These are phyloP conservation scores for Augochlora pura DNA, from an alignment of 1,140 invertebrate genomes.

Conservation along the genomic window DNA sequence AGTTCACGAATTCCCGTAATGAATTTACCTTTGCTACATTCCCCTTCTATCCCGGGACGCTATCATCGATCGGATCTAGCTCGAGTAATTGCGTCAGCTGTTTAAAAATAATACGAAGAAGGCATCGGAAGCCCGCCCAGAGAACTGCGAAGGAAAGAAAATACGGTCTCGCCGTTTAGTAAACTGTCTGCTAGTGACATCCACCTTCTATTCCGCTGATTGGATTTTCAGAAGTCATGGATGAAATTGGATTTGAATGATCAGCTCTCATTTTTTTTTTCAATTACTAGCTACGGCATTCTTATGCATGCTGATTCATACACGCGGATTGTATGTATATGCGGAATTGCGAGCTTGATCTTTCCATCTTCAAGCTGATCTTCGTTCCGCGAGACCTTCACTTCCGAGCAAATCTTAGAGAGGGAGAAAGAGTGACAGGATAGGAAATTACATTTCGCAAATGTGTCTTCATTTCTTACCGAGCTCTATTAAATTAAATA, in stretches of 20 bases:
- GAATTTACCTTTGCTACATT: no score
- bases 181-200: slow-evolving; percentile 69
- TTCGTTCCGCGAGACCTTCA: not conserved
- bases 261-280: slow-evolving; percentile 46
- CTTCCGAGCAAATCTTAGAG: not conserved
- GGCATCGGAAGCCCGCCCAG: not conserved
- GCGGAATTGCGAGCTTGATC: slow-evolving; percentile 17
- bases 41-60: no score
- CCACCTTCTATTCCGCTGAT: slow-evolving; percentile 66
- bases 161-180: slow-evolving; percentile 55
- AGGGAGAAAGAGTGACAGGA: not conserved
- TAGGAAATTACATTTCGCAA: not conserved
- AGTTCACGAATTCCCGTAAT: not conserved
- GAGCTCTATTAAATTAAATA: no score
- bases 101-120: slow-evolving; percentile 11
- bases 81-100: not conserved
- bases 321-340: not conserved
- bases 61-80: not conserved
- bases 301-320: slow-evolving; percentile 24
- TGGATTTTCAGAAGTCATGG: slow-evolving; percentile 63
- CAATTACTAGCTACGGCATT: slow-evolving; percentile 23
- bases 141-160: slow-evolving; percentile 9
- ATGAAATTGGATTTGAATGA: slow-evolving; percentile 57
- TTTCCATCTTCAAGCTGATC: not conserved
- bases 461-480: no score